Percentiles rank a stretch among this genome's conserved stretches.
Conservation (phyloP, 2,888 invertebrate genomes). For the Drosophila testacea region DNA sequence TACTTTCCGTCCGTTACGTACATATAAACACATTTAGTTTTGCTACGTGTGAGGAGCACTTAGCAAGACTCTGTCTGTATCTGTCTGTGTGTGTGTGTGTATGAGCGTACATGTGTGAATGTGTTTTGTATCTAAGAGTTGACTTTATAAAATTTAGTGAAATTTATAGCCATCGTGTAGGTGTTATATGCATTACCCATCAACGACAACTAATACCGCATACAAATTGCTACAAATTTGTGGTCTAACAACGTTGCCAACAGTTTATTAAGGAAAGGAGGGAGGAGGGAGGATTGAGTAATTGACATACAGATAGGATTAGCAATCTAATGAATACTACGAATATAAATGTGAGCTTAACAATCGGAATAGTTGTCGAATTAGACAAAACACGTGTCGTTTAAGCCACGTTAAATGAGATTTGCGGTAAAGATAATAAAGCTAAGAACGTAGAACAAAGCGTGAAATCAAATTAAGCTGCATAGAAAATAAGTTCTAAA, state of each 20-base stretch:
- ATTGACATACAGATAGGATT: conserved; percentile 57
- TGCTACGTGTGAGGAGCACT: conserved; percentile 76
- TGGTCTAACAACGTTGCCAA: conserved; percentile 36
- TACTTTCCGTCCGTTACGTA: conserved; percentile 61
- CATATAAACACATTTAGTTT: conserved; percentile 70
- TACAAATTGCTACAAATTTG: conserved; percentile 77
- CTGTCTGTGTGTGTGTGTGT: background rate
- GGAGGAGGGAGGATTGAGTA: conserved; percentile 19
- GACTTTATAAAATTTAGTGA: conserved; percentile 77
- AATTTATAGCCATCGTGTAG: conserved; percentile 72
- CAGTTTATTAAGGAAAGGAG: conserved; percentile 4
- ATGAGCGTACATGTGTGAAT: background rate
- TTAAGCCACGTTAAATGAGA: conserved; percentile 21
- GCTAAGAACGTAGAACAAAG: background rate
- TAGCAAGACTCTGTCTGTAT: conserved; percentile 42
- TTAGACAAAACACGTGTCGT: conserved; percentile 26
- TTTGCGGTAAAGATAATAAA: conserved; percentile 10
- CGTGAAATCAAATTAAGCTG: background rate
- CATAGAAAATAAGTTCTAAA: background rate
- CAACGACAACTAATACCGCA: conserved; percentile 71
- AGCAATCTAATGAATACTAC: conserved; percentile 23
- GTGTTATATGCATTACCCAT: conserved; percentile 64
- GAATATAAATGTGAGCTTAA: conserved; percentile 29
- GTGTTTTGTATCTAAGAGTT: conserved; percentile 54
- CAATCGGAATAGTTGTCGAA: conserved; percentile 26